Conservation (phyloP, 2,888 invertebrate genomes). For the Ommatoiulus sabulosus region DNA sequence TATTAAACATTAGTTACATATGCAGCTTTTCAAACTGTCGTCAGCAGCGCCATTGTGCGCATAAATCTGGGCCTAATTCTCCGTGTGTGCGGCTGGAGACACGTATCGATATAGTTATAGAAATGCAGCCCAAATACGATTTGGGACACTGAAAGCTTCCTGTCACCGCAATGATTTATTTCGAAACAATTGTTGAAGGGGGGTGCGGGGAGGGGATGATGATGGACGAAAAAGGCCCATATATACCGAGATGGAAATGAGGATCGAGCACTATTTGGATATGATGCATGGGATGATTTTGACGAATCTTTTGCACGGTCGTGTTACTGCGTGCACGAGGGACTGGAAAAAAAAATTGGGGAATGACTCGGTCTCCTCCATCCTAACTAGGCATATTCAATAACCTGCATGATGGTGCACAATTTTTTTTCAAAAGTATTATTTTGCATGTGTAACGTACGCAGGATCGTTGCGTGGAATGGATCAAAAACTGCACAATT, state of each 20-base stretch:
- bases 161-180: constrained; percentile 57
- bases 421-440: neutral
- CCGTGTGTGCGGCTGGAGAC: neutral
- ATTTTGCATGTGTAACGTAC: too few species aligned
- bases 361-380: neutral
- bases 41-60: constrained; percentile 37
- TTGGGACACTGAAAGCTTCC: constrained; percentile 53
- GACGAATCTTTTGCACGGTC: neutral
- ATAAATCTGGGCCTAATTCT: constrained; percentile 22
- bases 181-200: constrained; percentile 54
- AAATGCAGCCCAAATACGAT: constrained; percentile 16
- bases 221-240: neutral
- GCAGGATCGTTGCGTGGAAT: too few species aligned
- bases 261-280: neutral
- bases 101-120: neutral
- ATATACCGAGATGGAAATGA: neutral
- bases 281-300: neutral
- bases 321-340: neutral
- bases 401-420: neutral
- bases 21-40: neutral
- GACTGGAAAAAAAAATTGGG: neutral
- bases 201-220: neutral
- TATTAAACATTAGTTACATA: constrained; percentile 19
- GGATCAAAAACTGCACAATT: too few species aligned
- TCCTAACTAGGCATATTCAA: constrained; percentile 19